These are phyloP conservation scores for Microplitis deprimator DNA, from an alignment of 2,888 invertebrate genomes.

Conservation along the genomic window DNA sequence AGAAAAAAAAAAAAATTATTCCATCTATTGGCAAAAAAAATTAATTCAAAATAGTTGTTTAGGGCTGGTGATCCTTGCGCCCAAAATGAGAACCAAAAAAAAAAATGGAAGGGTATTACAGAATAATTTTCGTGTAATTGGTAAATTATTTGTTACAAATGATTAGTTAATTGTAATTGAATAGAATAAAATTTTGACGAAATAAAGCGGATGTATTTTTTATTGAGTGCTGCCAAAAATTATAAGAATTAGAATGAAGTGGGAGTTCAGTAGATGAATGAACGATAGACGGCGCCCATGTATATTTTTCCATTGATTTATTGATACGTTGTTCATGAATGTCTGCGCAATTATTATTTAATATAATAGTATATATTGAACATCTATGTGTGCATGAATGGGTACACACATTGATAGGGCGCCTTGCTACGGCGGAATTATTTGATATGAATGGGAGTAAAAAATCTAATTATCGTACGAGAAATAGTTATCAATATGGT, in stretches of 20 bases:
- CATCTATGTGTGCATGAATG: not conserved
- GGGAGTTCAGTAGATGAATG: not conserved
- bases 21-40: too few relatives aligned
- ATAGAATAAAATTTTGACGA: not conserved
- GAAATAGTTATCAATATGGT: not conserved
- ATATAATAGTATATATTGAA: not conserved
- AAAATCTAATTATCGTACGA: not conserved
- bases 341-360: conserved; percentile 19
- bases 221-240: not conserved
- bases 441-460: not conserved
- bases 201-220: not conserved
- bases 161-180: too few relatives aligned
- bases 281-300: conserved; percentile 26
- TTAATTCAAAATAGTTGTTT: too few relatives aligned
- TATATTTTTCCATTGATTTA: conserved; percentile 20
- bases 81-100: too few relatives aligned
- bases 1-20: too few relatives aligned
- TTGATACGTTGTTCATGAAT: conserved; percentile 27
- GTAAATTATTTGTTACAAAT: too few relatives aligned
- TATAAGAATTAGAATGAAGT: not conserved
- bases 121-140: too few relatives aligned
- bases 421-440: too few relatives aligned
- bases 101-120: too few relatives aligned
- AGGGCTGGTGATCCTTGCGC: too few relatives aligned
- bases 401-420: not conserved